Base-by-base conservation (phyloP, 2,797 vertebrate species). In the Sebastes variabilis region DNA sequence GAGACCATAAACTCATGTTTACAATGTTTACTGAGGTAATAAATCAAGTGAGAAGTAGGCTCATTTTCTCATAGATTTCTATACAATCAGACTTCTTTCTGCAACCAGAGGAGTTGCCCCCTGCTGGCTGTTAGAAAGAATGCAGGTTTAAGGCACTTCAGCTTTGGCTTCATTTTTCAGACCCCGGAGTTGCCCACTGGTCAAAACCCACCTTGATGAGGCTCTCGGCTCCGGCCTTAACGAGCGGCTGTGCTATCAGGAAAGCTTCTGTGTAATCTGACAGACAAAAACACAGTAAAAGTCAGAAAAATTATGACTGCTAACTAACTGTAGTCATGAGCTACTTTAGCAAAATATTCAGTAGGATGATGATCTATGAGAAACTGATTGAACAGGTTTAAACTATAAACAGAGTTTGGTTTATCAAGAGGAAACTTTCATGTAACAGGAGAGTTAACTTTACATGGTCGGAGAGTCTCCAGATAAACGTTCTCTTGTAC, bases 241-340 rank as follows among this genome's bases (percentile, higher is more conserved):
- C 5, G 29, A 91, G 87, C 0, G 82, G 68, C 76, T 79, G 84
- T 20, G 96, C 91, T 76, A 92, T 93, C 24, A 88, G 87, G 84
- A 95, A 96, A 32, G 96, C 92, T 72, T 97, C 96, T 6, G 76
- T 91, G 83, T 97, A 96, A 89, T 93, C 96, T 97, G 84, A 74
- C 29, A 52, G 27, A 62, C 9, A 89, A 30, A 29, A 72, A 77
- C 12, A 71, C 34, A 27, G 16, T 8, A 38, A 69, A 38, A n/a
- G 16, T 61, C 30, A 42, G 55, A 13, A 18, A 65, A 46, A 54
- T 27, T 1, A 52, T 10, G 3, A 7, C 8, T 10, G 11, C n/a
- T 16, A 27, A 36, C 36, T 5, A 2, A 4, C 22, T 16, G 30
- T 2, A 38, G 12, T n/a, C 7, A 24, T 55, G 3, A 3, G 22